These are phyloP conservation scores for Paramormyrops hopkinsi DNA, from an alignment of 2,797 vertebrate genomes.

Conservation along the genomic window DNA sequence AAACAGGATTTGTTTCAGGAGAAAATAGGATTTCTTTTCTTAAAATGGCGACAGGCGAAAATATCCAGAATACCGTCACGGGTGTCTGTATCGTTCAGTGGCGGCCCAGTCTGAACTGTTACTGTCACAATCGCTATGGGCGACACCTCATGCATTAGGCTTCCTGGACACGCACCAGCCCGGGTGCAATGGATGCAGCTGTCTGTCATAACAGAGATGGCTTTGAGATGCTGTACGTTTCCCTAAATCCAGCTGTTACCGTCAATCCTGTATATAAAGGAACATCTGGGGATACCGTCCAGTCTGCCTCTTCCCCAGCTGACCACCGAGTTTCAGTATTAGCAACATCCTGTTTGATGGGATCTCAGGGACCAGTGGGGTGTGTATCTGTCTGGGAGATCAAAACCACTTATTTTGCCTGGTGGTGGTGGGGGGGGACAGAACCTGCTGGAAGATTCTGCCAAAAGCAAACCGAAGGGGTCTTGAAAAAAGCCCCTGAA, in stretches of 20 bases:
- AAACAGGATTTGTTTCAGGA: conserved; percentile 2
- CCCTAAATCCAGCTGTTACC: not conserved
- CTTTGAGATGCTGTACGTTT: not conserved
- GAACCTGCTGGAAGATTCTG: not conserved
- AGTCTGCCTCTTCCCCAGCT: not conserved
- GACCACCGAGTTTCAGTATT: not conserved
- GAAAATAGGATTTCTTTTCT: conserved; percentile 1
- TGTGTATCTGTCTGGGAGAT: not conserved
- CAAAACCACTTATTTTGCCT: not conserved
- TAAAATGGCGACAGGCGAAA: not conserved
- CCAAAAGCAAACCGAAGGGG: not conserved
- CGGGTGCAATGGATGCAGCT: not conserved
- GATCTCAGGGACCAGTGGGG: not conserved
- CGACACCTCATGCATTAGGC: not conserved
- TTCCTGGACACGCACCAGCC: not conserved
- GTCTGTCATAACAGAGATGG: not conserved
- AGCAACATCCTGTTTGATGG: not conserved
- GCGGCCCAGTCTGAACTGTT: not conserved
- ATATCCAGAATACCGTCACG: not conserved
- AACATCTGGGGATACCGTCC: not conserved
- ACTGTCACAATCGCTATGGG: not conserved
- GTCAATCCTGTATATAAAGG: not conserved
- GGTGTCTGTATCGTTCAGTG: not conserved
- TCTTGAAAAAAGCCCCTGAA: not conserved
- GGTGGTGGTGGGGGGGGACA: not conserved